These are phyloP conservation scores for Pseudococcus viburni DNA, from an alignment of 2,888 invertebrate genomes.

Conservation along the genomic window DNA sequence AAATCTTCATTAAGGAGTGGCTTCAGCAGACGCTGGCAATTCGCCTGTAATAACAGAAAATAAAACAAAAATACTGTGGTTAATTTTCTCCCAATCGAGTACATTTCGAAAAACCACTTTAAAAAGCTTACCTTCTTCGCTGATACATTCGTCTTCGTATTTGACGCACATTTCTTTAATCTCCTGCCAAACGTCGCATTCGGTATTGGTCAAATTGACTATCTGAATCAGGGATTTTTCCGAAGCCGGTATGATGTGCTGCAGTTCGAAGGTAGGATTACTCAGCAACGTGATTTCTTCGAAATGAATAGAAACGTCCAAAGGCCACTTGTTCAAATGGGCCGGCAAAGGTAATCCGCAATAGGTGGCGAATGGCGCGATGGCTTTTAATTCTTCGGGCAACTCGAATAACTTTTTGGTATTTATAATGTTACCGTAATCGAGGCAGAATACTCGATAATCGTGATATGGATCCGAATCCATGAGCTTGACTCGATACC, in stretches of 20 bases:
- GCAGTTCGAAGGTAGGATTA: background rate
- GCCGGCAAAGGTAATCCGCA: background rate
- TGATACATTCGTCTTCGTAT: background rate
- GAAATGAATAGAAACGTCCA: background rate
- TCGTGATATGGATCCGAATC: background rate
- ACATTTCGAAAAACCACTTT: background rate
- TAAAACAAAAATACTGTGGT: too few species aligned
- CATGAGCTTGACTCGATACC: background rate
- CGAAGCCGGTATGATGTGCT: background rate
- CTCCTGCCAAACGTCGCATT: background rate
- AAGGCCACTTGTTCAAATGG: background rate
- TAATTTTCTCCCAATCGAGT: too few species aligned
- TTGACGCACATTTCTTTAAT: background rate
- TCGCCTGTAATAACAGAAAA: too few species aligned
- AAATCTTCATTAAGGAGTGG: too few species aligned
- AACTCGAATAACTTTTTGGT: slow-evolving; percentile 7
- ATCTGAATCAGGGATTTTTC: background rate
- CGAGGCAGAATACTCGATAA: background rate
- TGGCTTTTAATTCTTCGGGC: background rate
- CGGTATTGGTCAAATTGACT: background rate
- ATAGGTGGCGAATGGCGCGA: background rate
- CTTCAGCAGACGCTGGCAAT: too few species aligned
- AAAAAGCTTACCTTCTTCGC: background rate
- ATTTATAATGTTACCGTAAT: background rate
- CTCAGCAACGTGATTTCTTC: background rate